Conservation (phyloP, 2,888 invertebrate species). For the Cosmopolites sordidus region DNA sequence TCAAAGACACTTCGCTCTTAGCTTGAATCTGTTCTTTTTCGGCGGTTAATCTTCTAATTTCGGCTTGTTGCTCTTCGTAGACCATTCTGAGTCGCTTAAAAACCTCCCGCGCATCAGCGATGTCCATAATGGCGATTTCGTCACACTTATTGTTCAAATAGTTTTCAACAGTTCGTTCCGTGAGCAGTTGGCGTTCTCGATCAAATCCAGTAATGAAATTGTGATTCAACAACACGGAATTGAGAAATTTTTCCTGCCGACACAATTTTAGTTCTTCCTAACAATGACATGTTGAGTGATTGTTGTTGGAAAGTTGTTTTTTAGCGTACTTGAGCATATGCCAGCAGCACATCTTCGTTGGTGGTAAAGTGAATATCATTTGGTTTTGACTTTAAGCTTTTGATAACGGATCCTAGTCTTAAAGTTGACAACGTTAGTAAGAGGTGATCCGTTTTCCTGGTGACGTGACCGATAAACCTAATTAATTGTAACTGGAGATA, state of each 20-base stretch:
- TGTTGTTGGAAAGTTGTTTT: no score
- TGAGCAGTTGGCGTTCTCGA: slow-evolving; percentile 41
- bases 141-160: slow-evolving; percentile 42
- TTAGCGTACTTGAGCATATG: slow-evolving; percentile 34
- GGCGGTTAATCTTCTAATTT: slow-evolving; percentile 25
- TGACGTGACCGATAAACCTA: slow-evolving; percentile 48
- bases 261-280: slow-evolving; percentile 38
- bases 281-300: no score
- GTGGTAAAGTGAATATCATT: slow-evolving; percentile 29
- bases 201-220: slow-evolving; percentile 42
- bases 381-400: slow-evolving; percentile 34
- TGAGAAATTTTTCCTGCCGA: slow-evolving; percentile 41
- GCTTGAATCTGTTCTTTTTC: slow-evolving; percentile 15
- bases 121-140: slow-evolving; percentile 43
- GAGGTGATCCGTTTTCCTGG: slow-evolving; percentile 40
- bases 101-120: slow-evolving; percentile 42
- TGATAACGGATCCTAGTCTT: slow-evolving; percentile 43
- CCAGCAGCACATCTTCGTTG: slow-evolving; percentile 34
- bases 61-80: slow-evolving; percentile 35
- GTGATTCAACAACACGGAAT: slow-evolving; percentile 42
- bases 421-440: slow-evolving; percentile 45
- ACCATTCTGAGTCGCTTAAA: slow-evolving; percentile 44
- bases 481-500: no score
- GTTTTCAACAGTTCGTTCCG: slow-evolving; percentile 40
- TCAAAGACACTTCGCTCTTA: slow-evolving; percentile 15